Evolutionary conservation across 2,888 invertebrate species (phyloP), one percentile per base, ranked within the genome.

Genomic region (Drosophila picticornis): DNA sequence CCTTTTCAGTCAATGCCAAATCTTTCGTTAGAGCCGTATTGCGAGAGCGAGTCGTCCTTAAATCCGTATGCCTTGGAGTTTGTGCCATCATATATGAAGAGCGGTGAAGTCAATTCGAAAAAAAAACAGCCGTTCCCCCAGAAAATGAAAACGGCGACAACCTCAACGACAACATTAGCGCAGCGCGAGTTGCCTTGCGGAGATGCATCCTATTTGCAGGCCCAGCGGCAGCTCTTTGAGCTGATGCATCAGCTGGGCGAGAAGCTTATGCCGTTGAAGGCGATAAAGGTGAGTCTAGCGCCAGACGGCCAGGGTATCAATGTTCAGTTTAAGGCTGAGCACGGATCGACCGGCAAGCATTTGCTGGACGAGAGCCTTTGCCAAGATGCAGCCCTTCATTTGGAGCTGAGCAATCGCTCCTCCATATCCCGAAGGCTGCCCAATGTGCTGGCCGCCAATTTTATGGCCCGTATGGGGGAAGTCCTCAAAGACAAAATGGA

Each of bases 241-340:
- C 27, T 78, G 50, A 22, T 78, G 38, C 78, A 78, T 32, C 78
- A 78, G 27, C 27, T 78, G 72, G 78, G 78, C 0, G 77, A 81
- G 25, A 72, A 72, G 16, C 48, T 50, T 10, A 60, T 78, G 68
- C 78, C 78, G 0, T 31, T 78, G 0, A 77, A 77, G 52, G 58
- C 81, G 16, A 68, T 78, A 31, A 68, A 59, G 31, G 27, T 78
- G 10, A 72, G 64, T 36, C 36, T 78, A 9, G 13, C 64, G 1
- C 61, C 72, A 16, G 81, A 77, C 7, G 81, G 78, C 0, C 72
- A 72, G 0, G 81, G 78, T 5, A 53, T 78, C n/a, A 81, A 78
- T 77, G 67, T 78, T 13, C 61, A 72, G 40, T 78, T 81, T 36
- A 68, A 52, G 55, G 53, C 61, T 0, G 67, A 72, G 3, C 60